A percentile compares a stretch with the other conserved stretches of the same genome.
Evolutionary conservation across 1,140 invertebrate species (phyloP).

Genomic region (Bicyclus anynana): DNA sequence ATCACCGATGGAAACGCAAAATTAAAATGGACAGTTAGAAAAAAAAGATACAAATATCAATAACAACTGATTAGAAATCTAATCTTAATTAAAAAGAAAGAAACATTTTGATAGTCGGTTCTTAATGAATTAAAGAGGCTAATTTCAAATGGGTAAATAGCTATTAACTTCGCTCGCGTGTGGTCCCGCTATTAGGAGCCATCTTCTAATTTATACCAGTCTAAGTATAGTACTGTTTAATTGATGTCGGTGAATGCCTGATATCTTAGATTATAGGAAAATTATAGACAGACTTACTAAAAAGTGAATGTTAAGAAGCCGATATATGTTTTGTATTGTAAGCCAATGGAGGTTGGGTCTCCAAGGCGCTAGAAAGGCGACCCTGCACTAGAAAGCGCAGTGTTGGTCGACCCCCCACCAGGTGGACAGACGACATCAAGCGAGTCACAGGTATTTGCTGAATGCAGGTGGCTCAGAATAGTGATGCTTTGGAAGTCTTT

Average conservation of each 20-base stretch:
- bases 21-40: background rate
- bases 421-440: too few species aligned
- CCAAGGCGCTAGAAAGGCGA: too few species aligned
- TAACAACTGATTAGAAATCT: slow-evolving; percentile 2
- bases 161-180: slow-evolving; percentile 38
- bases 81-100: background rate
- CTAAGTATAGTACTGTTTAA: slow-evolving; percentile 36
- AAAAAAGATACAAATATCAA: background rate
- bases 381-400: too few species aligned
- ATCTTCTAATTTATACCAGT: slow-evolving; percentile 47
- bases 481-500: too few species aligned
- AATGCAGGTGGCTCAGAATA: too few species aligned
- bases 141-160: slow-evolving; percentile 29
- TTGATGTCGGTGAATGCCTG: slow-evolving; percentile 26
- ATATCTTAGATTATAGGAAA: background rate
- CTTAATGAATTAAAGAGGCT: slow-evolving; percentile 36
- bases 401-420: too few species aligned
- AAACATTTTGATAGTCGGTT: background rate
- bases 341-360: too few species aligned
- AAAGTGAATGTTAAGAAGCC: too few species aligned
- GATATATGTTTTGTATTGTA: too few species aligned
- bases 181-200: slow-evolving; percentile 57
- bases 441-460: too few species aligned
- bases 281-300: background rate
- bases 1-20: background rate